Base-by-base conservation (phyloP, 2,113 vertebrate species). In the Narcine bancroftii region DNA sequence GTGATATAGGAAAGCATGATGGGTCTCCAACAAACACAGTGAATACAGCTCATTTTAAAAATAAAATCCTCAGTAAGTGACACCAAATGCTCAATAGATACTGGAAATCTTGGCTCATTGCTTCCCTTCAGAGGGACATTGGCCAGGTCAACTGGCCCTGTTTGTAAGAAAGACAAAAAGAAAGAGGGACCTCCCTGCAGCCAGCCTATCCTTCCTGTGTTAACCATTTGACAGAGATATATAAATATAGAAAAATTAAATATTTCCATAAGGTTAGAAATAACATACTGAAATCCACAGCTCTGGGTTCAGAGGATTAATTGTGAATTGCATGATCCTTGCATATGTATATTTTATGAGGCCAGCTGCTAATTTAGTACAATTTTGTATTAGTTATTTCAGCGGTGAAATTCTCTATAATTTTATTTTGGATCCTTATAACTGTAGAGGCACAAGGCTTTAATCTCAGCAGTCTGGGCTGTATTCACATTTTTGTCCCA, bases 401-500 rank as follows among this genome's bases (percentile, higher is more conserved):
- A 3, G 39, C 39, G 29, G 42, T 45, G 24, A 69, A 91, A 69
- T 26, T 42, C 42, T 69, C 24, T 69, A 69, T 69, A 29, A 17
- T 69, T 91, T 91, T 24, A 47, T 69, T 33, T 71, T 10, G 36
- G 60, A 91, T 69, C 39, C 36, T 45, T 91, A 13, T 3, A 45
- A 36, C 0, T n/a, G 13, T 66, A 24, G 26, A 45, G 65, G 13
- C 36, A 45, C 24, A 39, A 45, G 63, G 42, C 24, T 47, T 69
- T 69, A 39, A 69, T 69, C 36, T 56, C 42, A 33, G 10, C 63
- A 91, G 65, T 13, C 63, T 69, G 26, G 24, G 11, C 63, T 69
- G 24, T 66, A 26, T 91, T 91, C 89, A 91, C n/a, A 7, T 87
- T n/a, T 53, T 60, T 60, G 53, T 36, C 53, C 63, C 89, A 91